These are phyloP conservation scores for Forbesichthys agassizii DNA, from an alignment of 2,113 vertebrate species.

Conservation along the genomic window DNA sequence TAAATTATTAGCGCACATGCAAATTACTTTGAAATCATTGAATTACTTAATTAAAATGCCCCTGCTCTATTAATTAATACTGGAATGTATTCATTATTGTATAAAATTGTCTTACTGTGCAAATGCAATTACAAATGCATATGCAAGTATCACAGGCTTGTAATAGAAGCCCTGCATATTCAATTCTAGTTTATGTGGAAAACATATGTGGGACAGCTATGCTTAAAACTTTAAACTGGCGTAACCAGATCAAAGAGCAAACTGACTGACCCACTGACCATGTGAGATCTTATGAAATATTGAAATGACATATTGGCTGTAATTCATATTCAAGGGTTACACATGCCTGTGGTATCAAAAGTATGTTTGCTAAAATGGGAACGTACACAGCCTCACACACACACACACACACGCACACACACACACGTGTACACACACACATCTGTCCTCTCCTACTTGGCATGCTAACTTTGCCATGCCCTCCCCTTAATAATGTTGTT, in stretches of 20 bases:
- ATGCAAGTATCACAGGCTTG: not conserved
- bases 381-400: slow-evolving; percentile 27
- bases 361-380: slow-evolving; percentile 45
- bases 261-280: slow-evolving; percentile 29
- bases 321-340: slow-evolving; percentile 18
- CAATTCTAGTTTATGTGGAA: slow-evolving; percentile 1
- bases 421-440: not conserved
- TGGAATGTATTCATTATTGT: not conserved
- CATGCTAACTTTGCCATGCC: slow-evolving; percentile 32
- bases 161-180: slow-evolving; percentile 1
- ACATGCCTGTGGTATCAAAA: slow-evolving; percentile 24
- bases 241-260: slow-evolving; percentile 10
- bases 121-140: not conserved
- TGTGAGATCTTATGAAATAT: slow-evolving; percentile 17
- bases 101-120: not conserved
- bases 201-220: not conserved
- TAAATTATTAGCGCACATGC: slow-evolving; percentile 14
- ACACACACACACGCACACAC: too few species aligned
- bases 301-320: slow-evolving; percentile 32
- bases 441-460: slow-evolving; percentile 58
- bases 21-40: slow-evolving; percentile 16
- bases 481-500: slow-evolving; percentile 2
- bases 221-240: not conserved
- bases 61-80: not conserved
- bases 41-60: not conserved